Base-by-base conservation (phyloP, 2,888 invertebrate genomes). In the Netelia melanura region DNA sequence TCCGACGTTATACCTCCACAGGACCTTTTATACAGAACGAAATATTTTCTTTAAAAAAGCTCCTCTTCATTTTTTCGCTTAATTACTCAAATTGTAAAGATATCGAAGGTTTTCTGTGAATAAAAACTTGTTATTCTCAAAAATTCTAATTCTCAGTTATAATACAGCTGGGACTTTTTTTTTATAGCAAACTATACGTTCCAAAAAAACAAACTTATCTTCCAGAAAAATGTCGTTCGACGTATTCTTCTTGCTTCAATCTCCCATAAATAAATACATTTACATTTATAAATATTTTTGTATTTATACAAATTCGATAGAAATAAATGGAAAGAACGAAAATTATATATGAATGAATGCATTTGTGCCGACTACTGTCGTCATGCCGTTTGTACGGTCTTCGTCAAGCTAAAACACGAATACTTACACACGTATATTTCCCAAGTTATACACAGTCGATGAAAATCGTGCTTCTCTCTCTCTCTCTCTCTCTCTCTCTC, bases 311-410 rank as follows among this genome's bases (percentile, higher is more conserved):
- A 30, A 3, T 30, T 5, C 30, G 30, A 30, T 30, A 5, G 30
- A 48, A 14, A 2, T 48, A 14, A 10, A 48, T 48, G 11, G 2
- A 48, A 10, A 48, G 1, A 48, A 9, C 2, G 3, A 48, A 14
- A 48, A 6, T 14, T 48, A 48, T 48, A 11, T 48, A 48, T 48
- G 14, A 14, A 48, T 48, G 48, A 48, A 48, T 48, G 48, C 48
- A 48, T 48, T 48, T 14, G 9, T 48, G 48, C 48, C 11, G 48
- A 48, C 10, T 48, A 14, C 48, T 48, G 48, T 48, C 48, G 62
- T 62, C 74, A 62, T 44, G 80, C 77, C 88, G 10, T 65, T 68
- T 44, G 75, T 54, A 44, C 61, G n/a, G 64, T 75, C 56, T 75
- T 82, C 82, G 71, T 77, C 65, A 71, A 77, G 71, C 76, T 30